Evolutionary conservation across 2,888 invertebrate genomes (phyloP).

Genomic region (Dasypogon diadema): DNA sequence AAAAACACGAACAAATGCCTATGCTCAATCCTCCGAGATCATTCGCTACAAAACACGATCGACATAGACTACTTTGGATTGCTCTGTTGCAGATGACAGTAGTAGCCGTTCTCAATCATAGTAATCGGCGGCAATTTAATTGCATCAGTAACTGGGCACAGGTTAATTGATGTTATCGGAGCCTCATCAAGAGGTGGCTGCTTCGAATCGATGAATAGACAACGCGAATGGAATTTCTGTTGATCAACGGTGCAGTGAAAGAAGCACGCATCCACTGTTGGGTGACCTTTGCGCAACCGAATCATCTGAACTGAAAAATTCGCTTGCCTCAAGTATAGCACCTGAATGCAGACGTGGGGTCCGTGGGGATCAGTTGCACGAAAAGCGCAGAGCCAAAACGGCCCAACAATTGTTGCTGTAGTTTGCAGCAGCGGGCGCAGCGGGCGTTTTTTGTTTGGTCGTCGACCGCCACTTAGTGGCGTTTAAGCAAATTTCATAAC

Average conservation of each 20-base stretch:
- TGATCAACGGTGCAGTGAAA: neutral
- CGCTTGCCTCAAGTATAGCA: conserved; percentile 6
- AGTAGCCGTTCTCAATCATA: conserved; percentile 42
- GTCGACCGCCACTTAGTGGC: neutral
- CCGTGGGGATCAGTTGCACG: too few relatives aligned
- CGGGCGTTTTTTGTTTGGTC: conserved; percentile 26
- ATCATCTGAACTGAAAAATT: too few relatives aligned
- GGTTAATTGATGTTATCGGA: conserved; percentile 46
- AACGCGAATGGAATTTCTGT: conserved; percentile 7
- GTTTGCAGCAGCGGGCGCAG: too few relatives aligned
- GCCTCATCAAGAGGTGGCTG: conserved; percentile 16
- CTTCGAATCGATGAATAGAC: conserved; percentile 1
- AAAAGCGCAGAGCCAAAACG: too few relatives aligned
- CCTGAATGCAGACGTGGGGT: too few relatives aligned
- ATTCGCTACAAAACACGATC: neutral
- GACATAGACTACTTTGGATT: conserved; percentile 21
- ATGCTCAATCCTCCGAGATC: neutral
- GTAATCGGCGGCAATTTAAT: conserved; percentile 48
- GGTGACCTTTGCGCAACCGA: neutral
- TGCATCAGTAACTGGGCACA: conserved; percentile 35
- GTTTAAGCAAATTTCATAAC: conserved; percentile 47
- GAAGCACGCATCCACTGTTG: neutral
- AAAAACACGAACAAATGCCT: neutral
- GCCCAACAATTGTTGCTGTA: too few relatives aligned
- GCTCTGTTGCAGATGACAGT: conserved; percentile 34